Conservation (phyloP, 2,113 vertebrate species). For the Boulengerochromis microlepis region DNA sequence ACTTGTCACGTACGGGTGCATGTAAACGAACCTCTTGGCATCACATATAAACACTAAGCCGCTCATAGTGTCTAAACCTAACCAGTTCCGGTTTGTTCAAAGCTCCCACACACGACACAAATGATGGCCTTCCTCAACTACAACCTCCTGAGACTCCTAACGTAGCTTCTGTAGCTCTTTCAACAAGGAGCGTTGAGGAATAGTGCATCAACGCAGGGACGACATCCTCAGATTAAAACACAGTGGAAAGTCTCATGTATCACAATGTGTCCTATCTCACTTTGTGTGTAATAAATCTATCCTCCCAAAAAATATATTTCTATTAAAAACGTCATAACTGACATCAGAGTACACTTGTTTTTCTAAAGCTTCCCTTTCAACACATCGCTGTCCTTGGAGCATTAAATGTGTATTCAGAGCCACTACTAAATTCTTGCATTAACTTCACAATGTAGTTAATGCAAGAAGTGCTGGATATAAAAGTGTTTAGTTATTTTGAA, state of each 20-base stretch:
- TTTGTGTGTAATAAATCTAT: not conserved
- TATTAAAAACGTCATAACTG: not conserved
- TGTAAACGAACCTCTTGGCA: rapidly evolving
- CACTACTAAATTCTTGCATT: not conserved
- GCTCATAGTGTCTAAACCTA: not conserved
- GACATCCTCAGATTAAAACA: not conserved
- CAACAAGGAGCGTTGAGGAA: rapidly evolving
- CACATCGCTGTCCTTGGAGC: not conserved
- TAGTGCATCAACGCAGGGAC: rapidly evolving
- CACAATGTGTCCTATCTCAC: not conserved
- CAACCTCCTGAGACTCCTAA: not conserved
- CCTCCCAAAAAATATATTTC: not conserved
- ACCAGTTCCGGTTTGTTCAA: not conserved
- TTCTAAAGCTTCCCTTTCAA: not conserved
- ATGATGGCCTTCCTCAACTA: not conserved
- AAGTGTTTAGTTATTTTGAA: not conserved
- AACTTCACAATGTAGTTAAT: not conserved
- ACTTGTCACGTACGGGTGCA: not conserved
- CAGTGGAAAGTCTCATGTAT: not conserved
- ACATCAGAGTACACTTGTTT: not conserved
- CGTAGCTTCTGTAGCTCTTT: not conserved
- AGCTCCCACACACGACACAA: not conserved
- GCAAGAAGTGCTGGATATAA: not conserved
- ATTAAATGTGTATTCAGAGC: not conserved
- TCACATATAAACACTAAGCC: not conserved